Evolutionary conservation across 1,140 invertebrate species (phyloP).

Genomic region (Nylanderia fulva): DNA sequence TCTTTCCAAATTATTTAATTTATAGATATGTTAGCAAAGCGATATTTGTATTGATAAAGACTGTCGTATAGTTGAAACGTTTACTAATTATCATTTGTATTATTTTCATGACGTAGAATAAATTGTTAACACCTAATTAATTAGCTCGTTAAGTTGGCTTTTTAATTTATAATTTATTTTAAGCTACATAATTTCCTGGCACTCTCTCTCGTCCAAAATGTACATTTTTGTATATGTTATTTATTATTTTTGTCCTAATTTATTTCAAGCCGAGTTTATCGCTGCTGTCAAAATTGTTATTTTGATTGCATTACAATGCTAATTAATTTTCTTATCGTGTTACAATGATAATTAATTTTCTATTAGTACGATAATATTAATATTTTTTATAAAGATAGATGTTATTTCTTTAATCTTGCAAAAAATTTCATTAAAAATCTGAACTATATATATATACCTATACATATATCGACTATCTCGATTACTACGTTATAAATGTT

Average conservation of each 20-base stretch:
- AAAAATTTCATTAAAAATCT: neutral
- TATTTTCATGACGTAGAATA: too few species aligned
- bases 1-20: too few species aligned
- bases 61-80: too few species aligned
- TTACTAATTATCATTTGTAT: too few species aligned
- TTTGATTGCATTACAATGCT: too few species aligned
- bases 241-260: neutral
- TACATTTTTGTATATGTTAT: neutral
- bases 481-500: neutral
- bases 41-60: too few species aligned
- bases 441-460: neutral
- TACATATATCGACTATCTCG: neutral
- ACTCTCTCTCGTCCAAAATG: neutral
- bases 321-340: constrained; percentile 1
- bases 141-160: too few species aligned
- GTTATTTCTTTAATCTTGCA: neutral
- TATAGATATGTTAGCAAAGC: too few species aligned
- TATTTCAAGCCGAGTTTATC: neutral
- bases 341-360: neutral
- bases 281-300: neutral
- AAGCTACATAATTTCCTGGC: neutral
- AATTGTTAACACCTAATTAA: too few species aligned
- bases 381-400: neutral
- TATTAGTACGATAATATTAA: neutral
- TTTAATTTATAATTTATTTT: too few species aligned